Evolutionary conservation across 2,888 invertebrate species (phyloP).

Genomic region (Megaustenia siamemsis): DNA sequence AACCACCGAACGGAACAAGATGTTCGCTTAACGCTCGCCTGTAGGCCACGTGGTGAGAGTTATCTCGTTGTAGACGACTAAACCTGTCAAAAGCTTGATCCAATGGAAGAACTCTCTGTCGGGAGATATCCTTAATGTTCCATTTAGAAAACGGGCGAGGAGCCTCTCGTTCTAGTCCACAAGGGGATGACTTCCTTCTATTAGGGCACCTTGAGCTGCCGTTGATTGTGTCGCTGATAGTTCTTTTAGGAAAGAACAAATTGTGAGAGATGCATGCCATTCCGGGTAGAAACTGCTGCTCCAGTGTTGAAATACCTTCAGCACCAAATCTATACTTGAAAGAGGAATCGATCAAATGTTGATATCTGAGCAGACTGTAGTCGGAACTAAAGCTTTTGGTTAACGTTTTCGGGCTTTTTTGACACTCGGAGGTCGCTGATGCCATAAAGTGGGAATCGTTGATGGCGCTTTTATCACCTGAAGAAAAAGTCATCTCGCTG

Average conservation of each 20-base stretch:
- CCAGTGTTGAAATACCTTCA: neutral
- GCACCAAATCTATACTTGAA: neutral
- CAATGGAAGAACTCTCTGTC: slow-evolving; percentile 3
- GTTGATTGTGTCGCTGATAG: neutral
- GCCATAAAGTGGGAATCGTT: neutral
- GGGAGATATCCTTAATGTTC: neutral
- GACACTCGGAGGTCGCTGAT: neutral
- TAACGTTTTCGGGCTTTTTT: neutral
- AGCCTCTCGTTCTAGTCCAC: neutral
- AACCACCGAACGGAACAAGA: neutral
- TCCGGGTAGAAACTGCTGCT: slow-evolving; percentile 9
- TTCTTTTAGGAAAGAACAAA: neutral
- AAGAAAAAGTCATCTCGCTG: neutral
- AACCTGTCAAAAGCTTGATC: neutral
- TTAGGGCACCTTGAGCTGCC: neutral
- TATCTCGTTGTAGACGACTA: neutral
- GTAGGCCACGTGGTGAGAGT: neutral
- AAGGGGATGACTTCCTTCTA: slow-evolving; percentile 6
- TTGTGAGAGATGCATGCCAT: neutral
- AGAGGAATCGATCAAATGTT: neutral
- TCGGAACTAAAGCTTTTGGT: neutral
- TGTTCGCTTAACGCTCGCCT: slow-evolving; percentile 26
- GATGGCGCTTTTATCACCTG: neutral
- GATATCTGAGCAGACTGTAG: neutral
- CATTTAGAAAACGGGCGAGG: neutral